Percentiles rank a stretch among this genome's conserved stretches.
These are phyloP conservation scores for Pipra filicauda DNA, from an alignment of 2,113 vertebrate genomes.

Conservation along the genomic window DNA sequence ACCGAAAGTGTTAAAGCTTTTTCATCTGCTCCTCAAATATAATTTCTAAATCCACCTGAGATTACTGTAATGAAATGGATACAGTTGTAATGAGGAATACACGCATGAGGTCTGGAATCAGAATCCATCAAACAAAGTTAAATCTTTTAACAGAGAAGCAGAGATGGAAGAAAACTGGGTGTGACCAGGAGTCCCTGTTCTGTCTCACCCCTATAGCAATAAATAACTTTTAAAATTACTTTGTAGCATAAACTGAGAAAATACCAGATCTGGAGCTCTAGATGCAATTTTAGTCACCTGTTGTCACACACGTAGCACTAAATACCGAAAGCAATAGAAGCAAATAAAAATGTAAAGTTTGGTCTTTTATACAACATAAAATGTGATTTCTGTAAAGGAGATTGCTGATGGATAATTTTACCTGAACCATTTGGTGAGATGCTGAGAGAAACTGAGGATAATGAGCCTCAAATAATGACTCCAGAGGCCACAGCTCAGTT, in stretches of 20 bases:
- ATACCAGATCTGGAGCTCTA: neutral
- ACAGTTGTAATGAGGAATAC: neutral
- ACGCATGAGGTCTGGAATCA: neutral
- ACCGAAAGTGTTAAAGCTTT: neutral
- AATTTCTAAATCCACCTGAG: constrained; percentile 12
- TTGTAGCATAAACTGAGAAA: neutral
- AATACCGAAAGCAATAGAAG: neutral
- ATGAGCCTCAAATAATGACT: neutral
- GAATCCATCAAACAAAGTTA: neutral
- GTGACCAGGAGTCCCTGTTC: neutral
- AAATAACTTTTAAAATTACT: neutral
- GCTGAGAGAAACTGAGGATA: neutral
- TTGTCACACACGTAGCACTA: neutral
- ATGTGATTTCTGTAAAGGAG: neutral
- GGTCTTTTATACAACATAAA: neutral
- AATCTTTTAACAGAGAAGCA: neutral
- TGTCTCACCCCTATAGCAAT: neutral
- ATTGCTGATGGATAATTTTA: neutral
- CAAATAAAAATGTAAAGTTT: neutral
- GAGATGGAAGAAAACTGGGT: neutral
- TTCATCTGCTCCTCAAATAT: constrained; percentile 12
- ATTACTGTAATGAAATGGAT: neutral
- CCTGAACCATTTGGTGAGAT: neutral
- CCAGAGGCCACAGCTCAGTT: neutral
- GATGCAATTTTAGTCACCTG: neutral